Base-by-base conservation (phyloP, 2,113 vertebrate species). In the Dicentrarchus labrax region DNA sequence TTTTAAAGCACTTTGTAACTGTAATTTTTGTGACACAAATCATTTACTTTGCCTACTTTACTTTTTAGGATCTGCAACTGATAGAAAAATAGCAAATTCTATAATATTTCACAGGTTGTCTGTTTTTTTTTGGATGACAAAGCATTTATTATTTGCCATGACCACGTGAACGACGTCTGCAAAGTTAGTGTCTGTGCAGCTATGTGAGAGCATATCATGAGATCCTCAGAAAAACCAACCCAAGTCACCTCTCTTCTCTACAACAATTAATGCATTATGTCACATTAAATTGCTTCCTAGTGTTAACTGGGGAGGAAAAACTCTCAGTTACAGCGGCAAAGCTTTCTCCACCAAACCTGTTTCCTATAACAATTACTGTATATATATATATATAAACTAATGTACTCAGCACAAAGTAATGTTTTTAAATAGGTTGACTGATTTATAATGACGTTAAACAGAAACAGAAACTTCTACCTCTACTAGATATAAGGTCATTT, bases 141-240 rank as follows among this genome's bases (percentile, higher is more conserved):
- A 84, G 54, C 61, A 0, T 11, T 36, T 4, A 65, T 13, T 60
- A 30, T 85, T 17, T 56, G 6, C 24, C 22, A 12, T 45, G n/a
- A 48, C 3, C 73, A 69, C 30, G 74, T 76, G 83, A 88, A 21
- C 1, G 2, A 6, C 11, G 21, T 64, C 56, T 24, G 38, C n/a
- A n/a, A n/a, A 36, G 53, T 21, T 11, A 61, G 6, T 30, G 0
- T 2, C 17, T 60, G 72, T 68, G 70, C 30, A 67, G 15, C 15
- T 61, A 21, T 38, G 16, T 8, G 53, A 2, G 65, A 61, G 30
- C 43, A 2, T 21, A 12, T 73, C 56, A 82, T 69, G 38, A 64
- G 53, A 72, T 72, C 54, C 30, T 81, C 69, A 38, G 30, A 50
- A 30, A 30, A 45, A 36, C 41, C 17, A 59, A 17, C 47, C 6